phyloP scores from a whole-genome alignment of 2,888 invertebrate species.

The Cheiracanthium punctorium region DNA sequence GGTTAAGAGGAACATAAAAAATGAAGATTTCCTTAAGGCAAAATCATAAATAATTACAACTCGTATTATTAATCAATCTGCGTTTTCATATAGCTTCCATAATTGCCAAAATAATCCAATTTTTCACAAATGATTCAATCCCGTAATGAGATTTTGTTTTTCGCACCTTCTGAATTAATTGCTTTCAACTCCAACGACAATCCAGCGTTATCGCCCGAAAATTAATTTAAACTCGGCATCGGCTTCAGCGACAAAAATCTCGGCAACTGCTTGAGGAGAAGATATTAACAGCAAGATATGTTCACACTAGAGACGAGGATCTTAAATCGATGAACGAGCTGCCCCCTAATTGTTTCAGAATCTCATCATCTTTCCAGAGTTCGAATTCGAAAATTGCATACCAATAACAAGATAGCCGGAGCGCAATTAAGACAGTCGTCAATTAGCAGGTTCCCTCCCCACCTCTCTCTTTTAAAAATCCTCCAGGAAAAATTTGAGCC shows the following conservation, averaged over 20 bases:
- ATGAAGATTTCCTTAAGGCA: too few species aligned
- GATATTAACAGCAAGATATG: background rate
- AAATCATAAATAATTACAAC: too few species aligned
- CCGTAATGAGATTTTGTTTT: too few species aligned
- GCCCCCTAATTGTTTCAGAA: constrained; percentile 39
- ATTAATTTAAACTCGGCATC: background rate
- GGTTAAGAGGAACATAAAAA: too few species aligned
- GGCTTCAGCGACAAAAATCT: background rate
- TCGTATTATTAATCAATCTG: too few species aligned
- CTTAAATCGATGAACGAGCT: constrained; percentile 35
- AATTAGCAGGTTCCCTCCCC: constrained; percentile 37
- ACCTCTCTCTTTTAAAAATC: constrained; percentile 57
- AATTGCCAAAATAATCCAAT: too few species aligned
- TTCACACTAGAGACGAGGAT: background rate
- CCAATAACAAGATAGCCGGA: constrained; percentile 42
- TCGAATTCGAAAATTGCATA: constrained; percentile 40
- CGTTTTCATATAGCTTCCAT: too few species aligned
- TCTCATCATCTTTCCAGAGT: constrained; percentile 29
- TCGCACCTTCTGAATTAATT: background rate
- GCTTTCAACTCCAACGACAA: background rate
- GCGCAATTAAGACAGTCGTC: constrained; percentile 16
- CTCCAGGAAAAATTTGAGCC: constrained; percentile 34
- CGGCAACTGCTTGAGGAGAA: background rate
- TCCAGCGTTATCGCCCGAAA: background rate
- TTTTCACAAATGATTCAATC: too few species aligned